Base-by-base conservation (phyloP, 2,797 vertebrate genomes). In the Macropus fuliginosus region DNA sequence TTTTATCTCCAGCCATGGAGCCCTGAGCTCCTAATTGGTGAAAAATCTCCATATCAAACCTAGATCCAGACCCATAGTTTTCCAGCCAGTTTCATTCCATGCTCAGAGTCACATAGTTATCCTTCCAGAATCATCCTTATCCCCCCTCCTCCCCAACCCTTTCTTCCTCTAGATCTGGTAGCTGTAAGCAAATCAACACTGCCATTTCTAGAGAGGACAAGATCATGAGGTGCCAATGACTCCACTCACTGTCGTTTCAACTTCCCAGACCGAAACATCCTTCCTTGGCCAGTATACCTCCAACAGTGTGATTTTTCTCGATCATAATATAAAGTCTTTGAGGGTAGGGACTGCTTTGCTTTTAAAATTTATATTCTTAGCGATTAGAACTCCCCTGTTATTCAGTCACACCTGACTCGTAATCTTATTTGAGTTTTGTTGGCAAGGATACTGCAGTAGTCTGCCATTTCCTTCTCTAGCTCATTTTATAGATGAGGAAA, bases 301-400 rank as follows among this genome's bases (percentile, higher is more conserved):
- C 56, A 57, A 57, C 9, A 57, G 21, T 29, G 28, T 57, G 29
- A 57, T 74, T 31, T 46, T 90, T 14, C 46, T 46, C 50, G 10
- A 24, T 2, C 31, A 90, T 28, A 46, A 34, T 1, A 0, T 21
- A n/a, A 92, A 57, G 27, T 29, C 90, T 1, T 1, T 9, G 31
- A 6, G 6, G 12, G 18, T n/a, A 55, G 31, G 34, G 89, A 16
- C 11, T 0, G 0, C 8, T 0, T 46, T 0, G 2, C 66, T 50
- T 74, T 66, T 57, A 10, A 57, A 57, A 28, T 57, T 57, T 57
- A 5, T 29, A 11, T 4, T 28, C 18, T 13, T 40, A 54, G 34
- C 16, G 24, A 87, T 52, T 9, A 0, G 1, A 0, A 29, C 28
- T 57, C 56, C 29, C 8, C 1, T 57, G 56, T 57, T 57, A 28